Percentiles rank a stretch among this genome's conserved stretches.
These are phyloP conservation scores for Tetragnatha montana DNA, from an alignment of 2,888 invertebrate species.

Conservation along the genomic window DNA sequence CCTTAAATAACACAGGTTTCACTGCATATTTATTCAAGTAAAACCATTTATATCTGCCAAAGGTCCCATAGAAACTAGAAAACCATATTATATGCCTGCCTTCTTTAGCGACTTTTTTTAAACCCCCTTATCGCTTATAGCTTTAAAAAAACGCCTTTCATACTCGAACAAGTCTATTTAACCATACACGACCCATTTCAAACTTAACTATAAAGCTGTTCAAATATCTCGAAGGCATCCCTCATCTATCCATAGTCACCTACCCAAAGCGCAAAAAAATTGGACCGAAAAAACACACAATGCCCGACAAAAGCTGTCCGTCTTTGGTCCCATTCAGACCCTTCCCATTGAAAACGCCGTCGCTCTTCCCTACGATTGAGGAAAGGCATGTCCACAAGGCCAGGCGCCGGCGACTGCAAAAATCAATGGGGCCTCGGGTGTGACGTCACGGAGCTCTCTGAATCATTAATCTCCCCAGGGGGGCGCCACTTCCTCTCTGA, in stretches of 20 bases:
- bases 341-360: constrained; percentile 15
- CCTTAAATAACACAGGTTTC: no score
- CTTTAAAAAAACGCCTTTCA: background rate
- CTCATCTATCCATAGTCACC: background rate
- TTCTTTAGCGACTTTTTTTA: background rate
- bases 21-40: no score
- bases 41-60: no score
- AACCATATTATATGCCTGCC: no score
- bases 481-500: constrained; percentile 18
- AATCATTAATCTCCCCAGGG: constrained; percentile 59
- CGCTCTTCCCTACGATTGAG: background rate
- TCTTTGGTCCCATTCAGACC: background rate
- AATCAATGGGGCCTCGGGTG: constrained; percentile 42
- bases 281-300: background rate
- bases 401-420: constrained; percentile 36
- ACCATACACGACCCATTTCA: background rate
- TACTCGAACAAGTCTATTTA: background rate
- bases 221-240: background rate
- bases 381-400: constrained; percentile 1
- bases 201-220: background rate
- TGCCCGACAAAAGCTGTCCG: background rate
- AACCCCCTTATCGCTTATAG: background rate
- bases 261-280: no score
- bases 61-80: no score
- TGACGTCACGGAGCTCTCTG: constrained; percentile 50